phyloP scores from a whole-genome alignment of 2,888 invertebrate species.

The Euzophera pinguis region DNA sequence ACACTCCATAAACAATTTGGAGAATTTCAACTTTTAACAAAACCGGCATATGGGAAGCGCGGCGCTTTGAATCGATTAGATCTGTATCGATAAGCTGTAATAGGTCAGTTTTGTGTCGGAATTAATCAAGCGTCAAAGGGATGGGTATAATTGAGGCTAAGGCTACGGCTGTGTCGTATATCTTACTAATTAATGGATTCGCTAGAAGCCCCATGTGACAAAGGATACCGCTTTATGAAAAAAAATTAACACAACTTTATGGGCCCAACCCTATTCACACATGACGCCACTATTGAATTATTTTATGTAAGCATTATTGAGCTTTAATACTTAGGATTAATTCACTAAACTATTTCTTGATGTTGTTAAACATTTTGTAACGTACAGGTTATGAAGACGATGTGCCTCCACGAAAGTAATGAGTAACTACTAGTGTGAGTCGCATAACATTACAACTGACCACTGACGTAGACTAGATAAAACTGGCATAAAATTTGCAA shows the following conservation, averaged over 20 bases:
- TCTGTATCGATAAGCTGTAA: constrained; percentile 67
- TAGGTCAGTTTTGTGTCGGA: constrained; percentile 76
- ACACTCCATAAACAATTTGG: constrained; percentile 59
- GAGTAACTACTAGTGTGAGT: too few relatives aligned
- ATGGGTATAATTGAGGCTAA: constrained; percentile 66
- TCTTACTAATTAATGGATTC: constrained; percentile 76
- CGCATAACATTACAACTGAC: too few relatives aligned
- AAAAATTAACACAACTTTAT: constrained; percentile 32
- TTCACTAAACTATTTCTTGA: too few relatives aligned
- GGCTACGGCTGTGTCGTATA: constrained; percentile 68
- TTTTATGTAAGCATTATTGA: too few relatives aligned
- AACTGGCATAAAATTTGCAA: too few relatives aligned
- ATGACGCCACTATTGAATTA: background rate
- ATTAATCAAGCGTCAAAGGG: constrained; percentile 77
- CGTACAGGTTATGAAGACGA: too few relatives aligned
- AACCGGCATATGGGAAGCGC: constrained; percentile 67
- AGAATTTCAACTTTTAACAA: constrained; percentile 62
- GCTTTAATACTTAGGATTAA: too few relatives aligned
- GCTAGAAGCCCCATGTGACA: constrained; percentile 68
- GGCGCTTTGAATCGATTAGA: constrained; percentile 74
- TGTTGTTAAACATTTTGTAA: too few relatives aligned
- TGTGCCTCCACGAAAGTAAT: too few relatives aligned
- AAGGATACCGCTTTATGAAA: constrained; percentile 57
- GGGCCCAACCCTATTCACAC: constrained; percentile 8
- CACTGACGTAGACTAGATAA: too few relatives aligned